Evolutionary conservation across 2,113 vertebrate species (phyloP), one percentile per base, ranked within the genome.

Genomic region (Sinocyclocheilus grahami): DNA sequence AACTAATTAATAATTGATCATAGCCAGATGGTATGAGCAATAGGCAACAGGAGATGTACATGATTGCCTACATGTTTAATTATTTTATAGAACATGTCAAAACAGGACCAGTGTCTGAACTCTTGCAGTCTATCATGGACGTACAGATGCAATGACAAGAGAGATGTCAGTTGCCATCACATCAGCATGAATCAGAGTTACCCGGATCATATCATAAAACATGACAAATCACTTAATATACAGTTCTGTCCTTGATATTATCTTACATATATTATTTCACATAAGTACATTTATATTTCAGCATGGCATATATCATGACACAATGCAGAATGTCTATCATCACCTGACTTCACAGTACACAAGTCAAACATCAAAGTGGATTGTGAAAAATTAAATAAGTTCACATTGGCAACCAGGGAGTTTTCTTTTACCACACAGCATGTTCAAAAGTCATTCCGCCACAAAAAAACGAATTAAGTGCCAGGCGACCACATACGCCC

Each of bases 51-150:
- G 92, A 94, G 93, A 94, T 91, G 90, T 93, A 95, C 95, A 95
- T 94, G 91, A 95, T 92, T 91, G 90, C 92, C 93, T 94, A 93
- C 94, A 94, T 94, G 94, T 95, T 95, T 95, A 95, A 95, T 96
- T 95, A 94, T 94, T 95, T 95, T 94, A 95, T 93, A 95, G 93
- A 94, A 94, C 93, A 91, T 94, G 94, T 95, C 93, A 95, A 94
- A 94, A 94, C 95, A 94, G 93, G 93, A 93, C 91, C 84, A 89
- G 88, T 92, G 93, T 93, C 90, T 90, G 83, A 85, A 85, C 58
- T 76, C 90, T 91, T 86, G 78, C 90, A 92, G 92, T 93, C 92
- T 91, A 88, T 87, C 88, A 88, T 85, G 84, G 79, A 91, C 39
- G 75, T 86, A 90, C 92, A 91, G 91, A 93, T 91, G 91, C 89